Evolutionary conservation across 1,140 invertebrate species (phyloP).

Genomic region (Lasaia peninsularis): DNA sequence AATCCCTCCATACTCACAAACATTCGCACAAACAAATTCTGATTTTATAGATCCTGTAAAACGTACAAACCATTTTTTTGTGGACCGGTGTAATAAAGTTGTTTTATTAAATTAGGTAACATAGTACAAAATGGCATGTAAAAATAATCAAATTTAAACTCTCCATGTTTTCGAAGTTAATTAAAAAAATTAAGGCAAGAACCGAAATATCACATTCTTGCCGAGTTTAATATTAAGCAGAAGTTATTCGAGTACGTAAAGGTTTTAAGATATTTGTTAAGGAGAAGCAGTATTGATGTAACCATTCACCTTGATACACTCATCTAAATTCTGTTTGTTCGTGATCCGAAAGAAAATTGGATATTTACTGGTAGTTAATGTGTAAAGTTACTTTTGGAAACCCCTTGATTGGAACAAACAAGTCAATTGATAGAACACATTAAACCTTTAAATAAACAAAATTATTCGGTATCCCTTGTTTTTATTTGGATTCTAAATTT

Average conservation of each 20-base stretch:
- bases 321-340: conserved; percentile 51
- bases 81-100: too few relatives aligned
- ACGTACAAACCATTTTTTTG: too few relatives aligned
- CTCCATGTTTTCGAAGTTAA: too few relatives aligned
- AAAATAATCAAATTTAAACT: too few relatives aligned
- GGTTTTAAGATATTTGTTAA: conserved; percentile 20
- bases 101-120: too few relatives aligned
- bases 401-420: conserved; percentile 33
- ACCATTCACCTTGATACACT: conserved; percentile 44
- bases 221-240: too few relatives aligned
- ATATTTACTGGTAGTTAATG: conserved; percentile 42
- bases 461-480: not conserved
- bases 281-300: conserved; percentile 19
- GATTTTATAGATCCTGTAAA: too few relatives aligned
- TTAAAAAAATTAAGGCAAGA: too few relatives aligned
- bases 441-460: conserved; percentile 4
- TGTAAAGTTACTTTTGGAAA: conserved; percentile 41
- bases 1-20: too few relatives aligned
- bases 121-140: too few relatives aligned
- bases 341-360: conserved; percentile 41
- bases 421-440: conserved; percentile 29
- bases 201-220: too few relatives aligned
- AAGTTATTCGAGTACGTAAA: not conserved
- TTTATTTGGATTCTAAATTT: not conserved
- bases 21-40: too few relatives aligned